Conservation (phyloP, 2,113 vertebrate genomes). For the Embiotoca jacksoni region DNA sequence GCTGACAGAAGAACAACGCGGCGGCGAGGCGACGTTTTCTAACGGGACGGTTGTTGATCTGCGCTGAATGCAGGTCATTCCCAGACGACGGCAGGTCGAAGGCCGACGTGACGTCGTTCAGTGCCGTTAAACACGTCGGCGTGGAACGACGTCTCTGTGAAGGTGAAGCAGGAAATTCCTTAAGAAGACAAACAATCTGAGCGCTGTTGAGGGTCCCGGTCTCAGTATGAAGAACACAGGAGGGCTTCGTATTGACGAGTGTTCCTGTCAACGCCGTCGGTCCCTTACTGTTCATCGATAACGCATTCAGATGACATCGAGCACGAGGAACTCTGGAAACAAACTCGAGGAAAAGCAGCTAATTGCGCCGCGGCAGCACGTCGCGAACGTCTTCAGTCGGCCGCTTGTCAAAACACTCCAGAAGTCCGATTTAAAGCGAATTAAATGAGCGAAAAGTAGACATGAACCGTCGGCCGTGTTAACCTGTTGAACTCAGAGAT, state of each 20-base stretch:
- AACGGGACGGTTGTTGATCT: slow-evolving; percentile 45
- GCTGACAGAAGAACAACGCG: neutral
- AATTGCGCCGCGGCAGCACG: no score
- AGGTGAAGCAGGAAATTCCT: slow-evolving; percentile 23
- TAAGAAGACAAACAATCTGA: neutral
- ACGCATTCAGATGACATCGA: slow-evolving; percentile 18
- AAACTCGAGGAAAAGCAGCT: neutral
- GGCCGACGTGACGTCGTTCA: slow-evolving; percentile 18
- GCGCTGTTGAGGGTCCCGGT: slow-evolving; percentile 10
- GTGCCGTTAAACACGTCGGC: neutral
- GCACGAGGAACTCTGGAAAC: neutral
- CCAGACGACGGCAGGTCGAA: neutral
- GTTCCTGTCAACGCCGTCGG: neutral
- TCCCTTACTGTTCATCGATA: slow-evolving; percentile 23
- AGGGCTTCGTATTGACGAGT: slow-evolving; percentile 11
- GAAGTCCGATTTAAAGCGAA: no score
- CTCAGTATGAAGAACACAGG: neutral
- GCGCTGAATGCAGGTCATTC: slow-evolving; percentile 21
- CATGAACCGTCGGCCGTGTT: no score
- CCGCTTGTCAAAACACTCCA: no score
- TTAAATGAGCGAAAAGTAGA: no score
- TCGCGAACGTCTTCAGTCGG: neutral
- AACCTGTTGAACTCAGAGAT: no score
- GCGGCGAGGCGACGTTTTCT: neutral
- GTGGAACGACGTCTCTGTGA: neutral